Evolutionary conservation across 2,888 invertebrate species (phyloP), one percentile per base, ranked within the genome.

Genomic region (Dasypolia templi): DNA sequence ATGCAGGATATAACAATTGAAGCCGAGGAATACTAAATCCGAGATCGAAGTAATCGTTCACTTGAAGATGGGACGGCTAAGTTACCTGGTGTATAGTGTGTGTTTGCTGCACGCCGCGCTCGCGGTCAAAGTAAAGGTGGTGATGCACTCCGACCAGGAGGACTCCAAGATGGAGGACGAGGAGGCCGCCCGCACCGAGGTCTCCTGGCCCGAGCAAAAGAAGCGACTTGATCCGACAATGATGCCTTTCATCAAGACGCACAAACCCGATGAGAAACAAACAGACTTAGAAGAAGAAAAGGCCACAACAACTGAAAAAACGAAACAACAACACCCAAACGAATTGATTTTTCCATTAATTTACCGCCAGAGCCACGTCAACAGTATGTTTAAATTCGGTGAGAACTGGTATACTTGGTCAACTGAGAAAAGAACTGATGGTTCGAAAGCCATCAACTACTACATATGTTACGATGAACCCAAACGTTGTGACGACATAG

Each of bases 351-450:
- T 96, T 77, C 95, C 96, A 0, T 85, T 96, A 72, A 95, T 96
- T 78, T 95, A 95, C 83, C 91, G 90, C 1, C 96, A 96, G 86
- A 92, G 79, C 65, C 95, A 96, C 78, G 92, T 96, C 49, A 95
- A 95, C 82, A 95, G 95, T 81, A 95, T 95, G 95, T 96, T 96
- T 81, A 95, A 95, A 85, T 95, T 95, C 77, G 95, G 94, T 3
- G 95, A 94, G 76, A 95, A 94, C 78, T 96, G 96, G 96, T 96
- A 95, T 84, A 96, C 96, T 32, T 96, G 96, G 96, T 93, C 95
- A 3, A 92, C 91, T 1, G 95, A 96, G 78, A 95, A 93, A 70
- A 88, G 94, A 14, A 87, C 90, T 0, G 96, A 96, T 71, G 95
- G 95, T 3, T 93, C 96, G 0, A 94, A 93, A 58, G 94, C 91